Evolutionary conservation across 35 echinoderm and acorn worm species (phyloP), one percentile per base, ranked within the genome.

Genomic region (Amphiura filiformis): DNA sequence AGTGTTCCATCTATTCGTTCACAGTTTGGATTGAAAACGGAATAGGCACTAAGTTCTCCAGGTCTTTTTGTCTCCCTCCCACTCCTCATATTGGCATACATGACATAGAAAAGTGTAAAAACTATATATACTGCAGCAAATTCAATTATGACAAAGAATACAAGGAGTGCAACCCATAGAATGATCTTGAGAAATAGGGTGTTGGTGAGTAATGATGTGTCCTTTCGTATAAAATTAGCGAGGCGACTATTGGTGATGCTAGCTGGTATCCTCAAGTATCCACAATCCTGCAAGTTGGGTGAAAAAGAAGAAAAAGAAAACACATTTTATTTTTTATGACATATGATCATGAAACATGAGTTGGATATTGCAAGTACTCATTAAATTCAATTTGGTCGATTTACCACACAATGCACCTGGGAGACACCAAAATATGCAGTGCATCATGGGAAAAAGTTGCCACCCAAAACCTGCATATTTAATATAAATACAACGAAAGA

Each of bases 21-120:
- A 88, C 90, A 99, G 56, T 99, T 94, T 0, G 93, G 93, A 87
- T 99, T 99, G 64, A 99, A 99, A 0, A 99, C 96, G 11, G 96
- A 99, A 75, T 99, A 99, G 34, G 96, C 92, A 88, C 96, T 99
- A 14, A 90, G 88, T 86, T 99, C 93, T 56, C 96, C 96, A 0
- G 85, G 91, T 28, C 31, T 37, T 36, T 92, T 82, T 18, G 78
- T 57, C 0, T 17, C 39, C 11, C 18, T 79, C 5, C 90, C 76
- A 26, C 80, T 84, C 35, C 76, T 86, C 93, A 99, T 87, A 28
- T 84, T 95, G 39, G 81, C 84, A 64, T 94, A 99, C 38, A 99
- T 92, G 7, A 99, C 39, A 65, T 93, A 92, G 75, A 99, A 94
- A 39, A 90, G 11, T 20, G 93, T 81, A 14, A 84, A 26, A 13